These are phyloP conservation scores for Drosophila emarginata DNA, from an alignment of 2,888 invertebrate species.

Conservation along the genomic window DNA sequence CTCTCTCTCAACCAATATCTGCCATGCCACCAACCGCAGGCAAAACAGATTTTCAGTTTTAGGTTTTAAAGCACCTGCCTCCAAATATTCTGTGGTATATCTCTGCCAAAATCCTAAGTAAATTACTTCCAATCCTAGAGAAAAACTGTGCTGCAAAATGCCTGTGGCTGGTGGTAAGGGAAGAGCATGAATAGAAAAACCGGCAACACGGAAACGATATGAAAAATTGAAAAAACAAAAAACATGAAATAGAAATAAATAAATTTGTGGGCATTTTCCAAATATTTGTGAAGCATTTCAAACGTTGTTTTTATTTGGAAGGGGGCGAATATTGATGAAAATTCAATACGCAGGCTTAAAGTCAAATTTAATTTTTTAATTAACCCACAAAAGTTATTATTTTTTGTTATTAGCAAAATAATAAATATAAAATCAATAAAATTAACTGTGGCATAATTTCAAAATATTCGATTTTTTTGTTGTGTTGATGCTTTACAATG, in stretches of 20 bases:
- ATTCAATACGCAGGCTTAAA: no score
- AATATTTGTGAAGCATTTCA: conserved; percentile 77
- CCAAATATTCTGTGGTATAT: neutral
- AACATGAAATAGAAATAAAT: conserved; percentile 53
- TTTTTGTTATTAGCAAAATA: no score
- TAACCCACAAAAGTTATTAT: no score
- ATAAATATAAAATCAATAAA: no score
- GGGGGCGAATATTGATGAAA: no score
- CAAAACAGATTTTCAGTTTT: neutral
- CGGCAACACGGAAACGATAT: conserved; percentile 8
- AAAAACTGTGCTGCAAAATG: neutral
- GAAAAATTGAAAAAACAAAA: conserved; percentile 24
- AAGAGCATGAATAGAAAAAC: conserved; percentile 15
- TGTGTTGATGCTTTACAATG: no score
- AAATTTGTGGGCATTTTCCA: conserved; percentile 79
- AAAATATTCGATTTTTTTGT: no score
- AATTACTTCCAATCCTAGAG: neutral
- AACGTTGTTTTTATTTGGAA: conserved; percentile 33
- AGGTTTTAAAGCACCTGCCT: neutral
- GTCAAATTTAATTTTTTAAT: no score
- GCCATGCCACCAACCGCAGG: neutral
- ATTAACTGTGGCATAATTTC: no score
- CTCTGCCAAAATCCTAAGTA: neutral
- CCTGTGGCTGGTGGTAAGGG: conserved; percentile 7
- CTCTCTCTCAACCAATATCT: conserved; percentile 8